Percentiles rank a stretch among this genome's conserved stretches.
Conservation (phyloP, 2,888 invertebrate genomes). For the Rhabditoides inermis region DNA sequence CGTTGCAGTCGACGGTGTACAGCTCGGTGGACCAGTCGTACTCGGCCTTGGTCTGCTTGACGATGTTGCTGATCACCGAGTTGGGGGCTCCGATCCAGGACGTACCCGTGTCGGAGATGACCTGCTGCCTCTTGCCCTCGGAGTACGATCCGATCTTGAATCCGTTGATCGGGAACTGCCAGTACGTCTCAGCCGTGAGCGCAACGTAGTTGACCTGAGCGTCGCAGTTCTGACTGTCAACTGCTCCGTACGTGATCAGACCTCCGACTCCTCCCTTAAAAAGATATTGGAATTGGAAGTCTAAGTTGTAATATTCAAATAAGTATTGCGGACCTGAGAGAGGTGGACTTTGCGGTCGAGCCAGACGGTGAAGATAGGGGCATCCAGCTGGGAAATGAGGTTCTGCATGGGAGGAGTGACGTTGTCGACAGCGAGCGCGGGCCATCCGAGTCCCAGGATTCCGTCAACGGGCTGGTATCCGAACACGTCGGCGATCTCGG, state of each 20-base stretch:
- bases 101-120: slow-evolving; percentile 45
- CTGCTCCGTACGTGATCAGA: slow-evolving; percentile 43
- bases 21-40: slow-evolving; percentile 23
- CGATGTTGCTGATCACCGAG: slow-evolving; percentile 15
- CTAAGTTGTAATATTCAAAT: too few relatives aligned
- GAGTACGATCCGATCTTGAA: slow-evolving; percentile 32
- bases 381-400: slow-evolving; percentile 69
- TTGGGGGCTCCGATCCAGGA: slow-evolving; percentile 36
- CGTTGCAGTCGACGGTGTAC: slow-evolving; percentile 35
- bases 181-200: slow-evolving; percentile 40
- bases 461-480: slow-evolving; percentile 45
- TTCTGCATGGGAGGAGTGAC: slow-evolving; percentile 85
- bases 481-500: slow-evolving; percentile 32
- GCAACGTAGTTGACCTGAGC: slow-evolving; percentile 32
- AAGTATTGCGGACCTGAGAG: too few relatives aligned
- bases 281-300: too few relatives aligned
- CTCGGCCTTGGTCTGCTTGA: slow-evolving; percentile 27
- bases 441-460: slow-evolving; percentile 47
- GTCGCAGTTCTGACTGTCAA: slow-evolving; percentile 40
- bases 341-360: slow-evolving; percentile 61
- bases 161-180: slow-evolving; percentile 40
- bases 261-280: slow-evolving; percentile 35
- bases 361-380: slow-evolving; percentile 86
- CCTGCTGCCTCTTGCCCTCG: slow-evolving; percentile 18
- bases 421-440: slow-evolving; percentile 72